A percentile compares a stretch with the other conserved stretches of the same genome.
Evolutionary conservation across 2,113 vertebrate genomes (phyloP).

Genomic region (Melanerpes aurifrons): DNA sequence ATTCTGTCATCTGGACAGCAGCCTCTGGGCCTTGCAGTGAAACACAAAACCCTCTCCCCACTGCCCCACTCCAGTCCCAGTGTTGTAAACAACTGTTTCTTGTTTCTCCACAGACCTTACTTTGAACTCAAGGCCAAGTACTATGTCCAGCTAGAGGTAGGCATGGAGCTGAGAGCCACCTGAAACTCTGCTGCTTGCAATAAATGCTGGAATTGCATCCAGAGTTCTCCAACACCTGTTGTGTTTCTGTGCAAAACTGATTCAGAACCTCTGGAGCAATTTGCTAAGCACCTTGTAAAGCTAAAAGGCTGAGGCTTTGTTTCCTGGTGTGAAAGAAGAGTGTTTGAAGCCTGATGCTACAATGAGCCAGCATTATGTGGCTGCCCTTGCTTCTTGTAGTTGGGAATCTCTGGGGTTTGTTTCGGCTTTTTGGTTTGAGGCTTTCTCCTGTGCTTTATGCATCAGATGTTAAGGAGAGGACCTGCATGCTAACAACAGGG

Average conservation of each 20-base stretch:
- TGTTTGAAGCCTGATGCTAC: neutral
- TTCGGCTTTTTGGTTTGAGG: neutral
- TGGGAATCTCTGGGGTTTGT: neutral
- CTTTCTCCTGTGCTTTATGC: neutral
- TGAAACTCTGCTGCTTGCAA: neutral
- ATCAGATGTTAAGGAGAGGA: neutral
- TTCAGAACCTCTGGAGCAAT: neutral
- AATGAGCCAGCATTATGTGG: neutral
- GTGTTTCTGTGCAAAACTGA: neutral
- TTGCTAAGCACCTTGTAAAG: slow-evolving; percentile 15
- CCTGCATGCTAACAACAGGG: rapidly evolving
- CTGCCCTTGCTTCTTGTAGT: neutral
- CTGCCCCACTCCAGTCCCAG: neutral
- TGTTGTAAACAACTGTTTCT: neutral
- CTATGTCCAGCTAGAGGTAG: slow-evolving; percentile 94
- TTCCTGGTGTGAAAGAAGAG: neutral
- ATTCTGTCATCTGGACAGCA: neutral
- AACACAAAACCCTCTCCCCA: neutral
- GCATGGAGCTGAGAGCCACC: slow-evolving; percentile 1
- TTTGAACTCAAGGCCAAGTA: slow-evolving; percentile 97
- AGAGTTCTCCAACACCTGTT: neutral
- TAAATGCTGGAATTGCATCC: neutral
- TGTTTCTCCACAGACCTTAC: slow-evolving; percentile 85
- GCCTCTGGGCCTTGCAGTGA: neutral
- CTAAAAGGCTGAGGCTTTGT: slow-evolving; percentile 6